Base-by-base conservation (phyloP, 1,140 invertebrate genomes). In the Brachionus manjavacas region DNA sequence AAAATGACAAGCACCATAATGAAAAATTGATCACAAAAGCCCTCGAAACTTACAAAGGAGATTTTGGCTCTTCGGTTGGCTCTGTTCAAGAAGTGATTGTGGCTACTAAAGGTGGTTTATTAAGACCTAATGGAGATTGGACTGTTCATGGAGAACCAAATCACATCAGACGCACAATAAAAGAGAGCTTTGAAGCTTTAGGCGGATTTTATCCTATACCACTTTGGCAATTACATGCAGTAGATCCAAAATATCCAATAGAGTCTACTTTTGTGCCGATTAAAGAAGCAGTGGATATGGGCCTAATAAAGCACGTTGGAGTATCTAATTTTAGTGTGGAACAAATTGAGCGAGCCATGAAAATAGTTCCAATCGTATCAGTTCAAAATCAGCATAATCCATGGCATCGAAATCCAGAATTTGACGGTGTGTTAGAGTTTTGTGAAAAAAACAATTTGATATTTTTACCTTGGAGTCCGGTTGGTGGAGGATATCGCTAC, bases 311-410 rank as follows among this genome's bases (percentile, higher is more conserved):
- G 52, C 49, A 79, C 41, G 76, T 79, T 60, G 76, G 76, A 60
- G 76, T 79, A 16, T 79, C 76, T 11, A 79, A 79, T 39, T 79
- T 79, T 79, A 79, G 49, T 60, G 49, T 79, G 20, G 76, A 79
- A 60, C 76, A 79, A 79, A 79, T 79, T 11, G 49, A 55, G 60
- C 25, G 49, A 39, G 76, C 49, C 1, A 16, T 35, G 49, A 79
- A 31, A 60, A 60, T 60, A 16, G 49, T 79, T 16, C 28, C 39
- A 0, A 41, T 79, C 7, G 49, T 60, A 28, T 60, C 76, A 7
- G 76, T 79, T 60, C 76, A 79, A 79, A 79, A 79, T 79, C 49
- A 60, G 14, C 49, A 60, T 60, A 79, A 79, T 60, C 46, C 49
- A 16, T 79, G 49, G 28, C 39, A 79, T 16, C 23, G 76, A 16